Conservation (phyloP, 2,888 invertebrate species). For the Mimachlamys varia region DNA sequence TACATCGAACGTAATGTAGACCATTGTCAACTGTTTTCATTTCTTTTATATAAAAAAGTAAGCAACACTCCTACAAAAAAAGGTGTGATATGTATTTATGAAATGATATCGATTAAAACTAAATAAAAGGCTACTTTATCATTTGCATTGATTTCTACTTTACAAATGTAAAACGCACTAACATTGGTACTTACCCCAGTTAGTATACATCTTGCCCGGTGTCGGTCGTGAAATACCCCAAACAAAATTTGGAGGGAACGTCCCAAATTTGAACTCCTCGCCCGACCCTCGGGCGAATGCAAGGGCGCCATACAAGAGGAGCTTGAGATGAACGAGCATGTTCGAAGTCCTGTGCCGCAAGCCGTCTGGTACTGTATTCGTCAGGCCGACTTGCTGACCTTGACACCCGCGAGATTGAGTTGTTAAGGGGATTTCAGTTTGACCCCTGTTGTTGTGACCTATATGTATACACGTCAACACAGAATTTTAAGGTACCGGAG, state of each 20-base stretch:
- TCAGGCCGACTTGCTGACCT: background rate
- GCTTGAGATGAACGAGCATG: background rate
- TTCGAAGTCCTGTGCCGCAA: background rate
- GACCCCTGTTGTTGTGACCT: background rate
- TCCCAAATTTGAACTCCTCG: background rate
- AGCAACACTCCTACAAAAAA: too few species aligned
- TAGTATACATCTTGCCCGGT: background rate
- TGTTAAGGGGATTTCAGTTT: background rate
- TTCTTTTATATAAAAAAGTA: too few species aligned
- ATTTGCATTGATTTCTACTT: too few species aligned
- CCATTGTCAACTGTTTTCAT: too few species aligned
- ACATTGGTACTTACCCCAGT: too few species aligned
- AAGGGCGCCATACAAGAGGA: background rate
- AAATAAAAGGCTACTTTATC: too few species aligned
- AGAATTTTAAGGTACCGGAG: background rate
- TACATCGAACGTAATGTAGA: too few species aligned
- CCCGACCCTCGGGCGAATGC: slow-evolving; percentile 11
- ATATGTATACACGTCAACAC: background rate
- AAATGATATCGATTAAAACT: too few species aligned
- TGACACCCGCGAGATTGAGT: background rate
- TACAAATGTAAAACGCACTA: too few species aligned
- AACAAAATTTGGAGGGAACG: background rate
- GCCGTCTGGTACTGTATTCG: background rate
- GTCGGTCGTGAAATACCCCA: background rate
- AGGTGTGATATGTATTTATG: too few species aligned